A percentile compares a stretch with the other conserved stretches of the same genome.
These are phyloP conservation scores for Leptestheria dahalacensis DNA, from an alignment of 1,140 invertebrate species.

Conservation along the genomic window DNA sequence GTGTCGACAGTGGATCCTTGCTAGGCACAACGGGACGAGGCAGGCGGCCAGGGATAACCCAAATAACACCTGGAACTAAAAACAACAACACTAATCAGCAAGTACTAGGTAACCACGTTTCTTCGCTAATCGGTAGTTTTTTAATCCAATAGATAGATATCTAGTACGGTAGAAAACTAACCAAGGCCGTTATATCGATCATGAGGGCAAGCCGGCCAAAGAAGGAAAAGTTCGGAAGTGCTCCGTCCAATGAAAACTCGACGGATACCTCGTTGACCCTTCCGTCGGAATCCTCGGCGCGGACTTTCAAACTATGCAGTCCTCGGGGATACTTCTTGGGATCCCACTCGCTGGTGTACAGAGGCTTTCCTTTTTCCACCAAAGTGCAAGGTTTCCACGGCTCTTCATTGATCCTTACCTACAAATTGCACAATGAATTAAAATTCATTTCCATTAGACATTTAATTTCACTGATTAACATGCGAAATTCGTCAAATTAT, in stretches of 20 bases:
- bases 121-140: not conserved
- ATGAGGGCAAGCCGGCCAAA: constrained; percentile 53
- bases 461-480: too few species aligned
- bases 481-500: too few species aligned
- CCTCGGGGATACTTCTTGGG: constrained; percentile 44
- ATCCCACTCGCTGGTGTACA: constrained; percentile 58
- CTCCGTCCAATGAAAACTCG: constrained; percentile 57
- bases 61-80: constrained; percentile 54
- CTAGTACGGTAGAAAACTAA: too few species aligned
- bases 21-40: constrained; percentile 43
- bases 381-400: constrained; percentile 44
- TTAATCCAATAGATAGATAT: too few species aligned
- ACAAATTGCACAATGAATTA: too few species aligned
- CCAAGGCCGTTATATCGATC: constrained; percentile 50
- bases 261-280: constrained; percentile 35
- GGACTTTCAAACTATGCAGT: constrained; percentile 45
- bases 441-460: too few species aligned
- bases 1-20: constrained; percentile 38
- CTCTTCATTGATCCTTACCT: constrained; percentile 38
- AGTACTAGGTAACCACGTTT: not conserved
- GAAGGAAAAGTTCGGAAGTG: constrained; percentile 44
- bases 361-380: constrained; percentile 37
- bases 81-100: constrained; percentile 20
- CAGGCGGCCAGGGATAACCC: constrained; percentile 40
- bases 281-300: constrained; percentile 41